phyloP scores from a whole-genome alignment of 2,888 invertebrate genomes.

The Ophraella communa region DNA sequence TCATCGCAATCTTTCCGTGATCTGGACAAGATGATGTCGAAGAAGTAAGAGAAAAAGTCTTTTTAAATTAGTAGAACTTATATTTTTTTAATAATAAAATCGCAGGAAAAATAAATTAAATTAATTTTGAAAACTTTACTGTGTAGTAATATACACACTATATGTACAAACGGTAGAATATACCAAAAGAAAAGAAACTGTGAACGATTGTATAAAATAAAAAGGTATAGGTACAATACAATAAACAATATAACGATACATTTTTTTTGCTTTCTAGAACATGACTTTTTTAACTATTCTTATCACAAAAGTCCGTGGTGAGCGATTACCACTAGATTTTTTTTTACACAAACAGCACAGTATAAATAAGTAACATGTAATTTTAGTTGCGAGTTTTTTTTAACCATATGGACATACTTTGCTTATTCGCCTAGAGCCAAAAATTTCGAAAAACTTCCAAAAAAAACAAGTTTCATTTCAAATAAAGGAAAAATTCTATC shows the following conservation, averaged over 20 bases:
- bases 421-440: too few species aligned
- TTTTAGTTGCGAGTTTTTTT: slow-evolving; percentile 58
- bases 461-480: too few species aligned
- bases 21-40: too few species aligned
- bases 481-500: too few species aligned
- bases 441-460: not conserved
- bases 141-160: slow-evolving; percentile 57
- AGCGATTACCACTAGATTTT: slow-evolving; percentile 42
- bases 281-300: slow-evolving; percentile 59
- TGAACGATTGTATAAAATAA: slow-evolving; percentile 60
- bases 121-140: slow-evolving; percentile 55
- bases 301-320: slow-evolving; percentile 60
- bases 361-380: slow-evolving; percentile 61
- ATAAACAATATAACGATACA: slow-evolving; percentile 60
- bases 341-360: slow-evolving; percentile 59
- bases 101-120: slow-evolving; percentile 52
- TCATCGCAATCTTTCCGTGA: not conserved
- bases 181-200: slow-evolving; percentile 51
- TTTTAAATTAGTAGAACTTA: slow-evolving; percentile 48
- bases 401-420: slow-evolving; percentile 55
- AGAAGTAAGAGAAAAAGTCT: slow-evolving; percentile 29
- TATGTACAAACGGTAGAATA: slow-evolving; percentile 58
- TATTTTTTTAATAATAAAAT: slow-evolving; percentile 48
- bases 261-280: slow-evolving; percentile 57
- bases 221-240: slow-evolving; percentile 59